A percentile compares a stretch with the other conserved stretches of the same genome.
phyloP scores from a whole-genome alignment of 1,140 invertebrate genomes.

The Neoseiulus cucumeris region DNA sequence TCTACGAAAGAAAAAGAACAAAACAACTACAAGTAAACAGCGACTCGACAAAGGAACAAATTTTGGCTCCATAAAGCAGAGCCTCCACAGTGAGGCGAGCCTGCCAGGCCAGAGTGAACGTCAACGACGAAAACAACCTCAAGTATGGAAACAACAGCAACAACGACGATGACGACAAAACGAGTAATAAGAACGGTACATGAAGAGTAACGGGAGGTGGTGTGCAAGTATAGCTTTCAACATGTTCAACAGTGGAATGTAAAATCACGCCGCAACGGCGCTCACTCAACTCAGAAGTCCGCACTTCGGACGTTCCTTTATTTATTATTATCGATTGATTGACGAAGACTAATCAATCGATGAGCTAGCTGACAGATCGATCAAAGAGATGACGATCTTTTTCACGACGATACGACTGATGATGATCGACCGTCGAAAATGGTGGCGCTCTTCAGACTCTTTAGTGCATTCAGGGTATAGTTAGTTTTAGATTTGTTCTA shows the following conservation, averaged over 20 bases:
- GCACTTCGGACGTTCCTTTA: too few relatives aligned
- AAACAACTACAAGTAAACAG: too few relatives aligned
- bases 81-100: too few relatives aligned
- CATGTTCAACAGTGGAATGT: constrained; percentile 9
- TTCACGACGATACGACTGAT: not conserved
- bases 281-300: not conserved
- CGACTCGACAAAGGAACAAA: too few relatives aligned
- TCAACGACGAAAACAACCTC: too few relatives aligned
- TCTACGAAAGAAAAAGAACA: too few relatives aligned
- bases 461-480: constrained; percentile 7
- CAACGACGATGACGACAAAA: too few relatives aligned
- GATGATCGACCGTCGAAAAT: not conserved
- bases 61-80: too few relatives aligned
- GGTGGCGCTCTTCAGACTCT: not conserved
- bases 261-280: constrained; percentile 5
- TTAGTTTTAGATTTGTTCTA: not conserved
- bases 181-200: not conserved
- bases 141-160: too few relatives aligned
- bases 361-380: not conserved
- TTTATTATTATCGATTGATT: not conserved
- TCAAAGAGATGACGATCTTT: not conserved
- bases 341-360: not conserved
- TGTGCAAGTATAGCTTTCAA: constrained; percentile 12
- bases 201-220: constrained; percentile 11
- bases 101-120: too few relatives aligned